Evolutionary conservation across 2,113 vertebrate species (phyloP), one percentile per base, ranked within the genome.

Genomic region (Ciconia stormi): DNA sequence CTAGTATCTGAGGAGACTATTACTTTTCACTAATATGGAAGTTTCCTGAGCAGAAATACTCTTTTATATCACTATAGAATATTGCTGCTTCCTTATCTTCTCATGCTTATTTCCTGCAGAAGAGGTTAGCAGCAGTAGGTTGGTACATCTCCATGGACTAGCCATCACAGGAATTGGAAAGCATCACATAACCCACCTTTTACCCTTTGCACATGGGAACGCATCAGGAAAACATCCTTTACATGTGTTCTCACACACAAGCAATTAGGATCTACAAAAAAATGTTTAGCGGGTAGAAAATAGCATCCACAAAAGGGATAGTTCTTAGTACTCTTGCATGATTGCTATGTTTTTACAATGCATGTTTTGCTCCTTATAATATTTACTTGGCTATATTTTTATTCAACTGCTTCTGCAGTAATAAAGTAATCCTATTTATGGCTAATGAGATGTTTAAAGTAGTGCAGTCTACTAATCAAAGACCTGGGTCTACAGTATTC

Each of bases 181-280:
- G 16, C 27, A 55, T 67, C 18, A 12, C 6, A 65, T 19, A 84
- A 32, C 3, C 66, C 50, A 74, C 9, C 10, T 36, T 81, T 93
- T 58, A 70, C 7, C 8, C 16, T 80, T 80, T 65, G 15, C 38
- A 44, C 12, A 74, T 49, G 30, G 20, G 23, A 80, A 69, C 0
- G 0, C 7, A n/a, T 59, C 38, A 88, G 56, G 17, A 50, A 79
- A 82, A n/a, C 3, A 71, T 47, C 38, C 19, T 92, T 90, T 69
- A 55, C 2, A 1, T 56, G 3, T 56, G 11, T n/a, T 56, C 22
- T 67, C 2, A 0, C 10, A 63, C 19, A 52, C 7, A 6, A 63
- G 32, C 3, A 61, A 7, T 65, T 73, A 87, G 25, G 11, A 56
- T 42, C 36, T 17, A 38, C 3, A 34, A 46, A 78, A 83, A 83